Evolutionary conservation across 92 coral and sea anemone genomes (phyloP).

Genomic region (Galaxea fascicularis): DNA sequence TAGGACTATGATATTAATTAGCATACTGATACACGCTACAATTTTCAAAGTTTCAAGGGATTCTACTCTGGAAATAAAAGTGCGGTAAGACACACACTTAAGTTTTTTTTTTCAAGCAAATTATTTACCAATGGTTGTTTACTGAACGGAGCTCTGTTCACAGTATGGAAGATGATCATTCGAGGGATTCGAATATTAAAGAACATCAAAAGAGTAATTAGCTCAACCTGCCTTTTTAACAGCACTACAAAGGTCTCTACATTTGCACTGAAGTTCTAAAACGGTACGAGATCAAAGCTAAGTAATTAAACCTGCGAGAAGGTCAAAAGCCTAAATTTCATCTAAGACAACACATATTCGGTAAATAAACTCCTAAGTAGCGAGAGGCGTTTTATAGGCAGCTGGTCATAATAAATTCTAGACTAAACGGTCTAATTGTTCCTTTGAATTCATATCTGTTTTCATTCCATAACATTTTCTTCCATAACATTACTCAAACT

Average conservation of each 20-base stretch:
- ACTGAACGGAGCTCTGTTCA: background rate
- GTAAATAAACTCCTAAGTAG: background rate
- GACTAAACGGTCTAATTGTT: slow-evolving; percentile 15
- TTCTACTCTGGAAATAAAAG: background rate
- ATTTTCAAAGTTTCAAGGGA: background rate
- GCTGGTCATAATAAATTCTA: background rate
- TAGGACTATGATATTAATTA: too few relatives aligned
- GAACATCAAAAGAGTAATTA: background rate
- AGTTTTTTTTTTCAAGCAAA: background rate
- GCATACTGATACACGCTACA: slow-evolving; percentile 30
- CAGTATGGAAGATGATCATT: background rate
- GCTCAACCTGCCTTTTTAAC: slow-evolving; percentile 4
- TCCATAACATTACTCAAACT: background rate
- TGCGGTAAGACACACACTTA: background rate
- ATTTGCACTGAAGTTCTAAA: background rate
- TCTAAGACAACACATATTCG: background rate
- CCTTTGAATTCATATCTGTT: background rate
- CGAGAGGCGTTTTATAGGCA: background rate
- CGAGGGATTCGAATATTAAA: slow-evolving; percentile 13
- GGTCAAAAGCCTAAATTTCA: background rate
- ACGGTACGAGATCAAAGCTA: background rate
- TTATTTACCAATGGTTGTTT: background rate
- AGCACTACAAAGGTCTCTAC: background rate
- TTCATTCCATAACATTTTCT: background rate
- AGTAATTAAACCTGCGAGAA: background rate